These are phyloP conservation scores for Erannis defoliaria DNA, from an alignment of 2,888 invertebrate genomes.

Conservation along the genomic window DNA sequence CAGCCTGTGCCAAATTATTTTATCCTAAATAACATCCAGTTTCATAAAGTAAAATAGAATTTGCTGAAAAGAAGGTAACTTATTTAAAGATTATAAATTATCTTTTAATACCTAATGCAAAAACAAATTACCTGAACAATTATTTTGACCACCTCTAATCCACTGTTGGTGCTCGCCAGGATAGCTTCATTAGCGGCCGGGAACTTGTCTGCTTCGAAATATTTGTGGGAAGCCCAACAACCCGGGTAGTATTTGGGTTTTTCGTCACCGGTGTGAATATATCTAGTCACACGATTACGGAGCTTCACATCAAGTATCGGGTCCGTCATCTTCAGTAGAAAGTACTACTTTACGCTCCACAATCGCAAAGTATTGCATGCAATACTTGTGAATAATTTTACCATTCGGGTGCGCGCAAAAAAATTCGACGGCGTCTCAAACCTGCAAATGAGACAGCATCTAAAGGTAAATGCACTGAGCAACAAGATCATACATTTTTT, in stretches of 20 bases:
- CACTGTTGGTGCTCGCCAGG: slow-evolving; percentile 43
- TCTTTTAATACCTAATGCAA: not conserved
- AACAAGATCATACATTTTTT: slow-evolving; percentile 69
- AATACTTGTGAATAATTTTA: slow-evolving; percentile 43
- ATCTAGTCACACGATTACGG: slow-evolving; percentile 77
- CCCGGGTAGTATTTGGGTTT: slow-evolving; percentile 85
- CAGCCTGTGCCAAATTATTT: too few relatives aligned
- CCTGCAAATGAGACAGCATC: slow-evolving; percentile 62
- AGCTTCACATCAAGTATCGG: slow-evolving; percentile 64
- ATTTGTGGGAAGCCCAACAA: slow-evolving; percentile 83
- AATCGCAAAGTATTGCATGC: slow-evolving; percentile 51
- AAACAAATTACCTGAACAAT: slow-evolving; percentile 66
- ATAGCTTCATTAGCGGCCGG: slow-evolving; percentile 66
- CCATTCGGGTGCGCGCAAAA: slow-evolving; percentile 52
- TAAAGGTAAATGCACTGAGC: slow-evolving; percentile 68
- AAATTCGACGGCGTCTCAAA: slow-evolving; percentile 47
- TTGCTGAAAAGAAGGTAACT: too few relatives aligned
- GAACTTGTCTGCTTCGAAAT: slow-evolving; percentile 76
- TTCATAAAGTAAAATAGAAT: too few relatives aligned
- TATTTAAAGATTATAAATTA: too few relatives aligned
- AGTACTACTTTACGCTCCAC: slow-evolving; percentile 41
- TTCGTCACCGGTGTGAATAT: slow-evolving; percentile 84
- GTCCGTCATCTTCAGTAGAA: slow-evolving; percentile 61
- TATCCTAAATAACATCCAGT: too few relatives aligned
- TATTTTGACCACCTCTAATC: slow-evolving; percentile 67